phyloP scores from a whole-genome alignment of 2,797 vertebrate genomes.

The Fratercula arctica region DNA sequence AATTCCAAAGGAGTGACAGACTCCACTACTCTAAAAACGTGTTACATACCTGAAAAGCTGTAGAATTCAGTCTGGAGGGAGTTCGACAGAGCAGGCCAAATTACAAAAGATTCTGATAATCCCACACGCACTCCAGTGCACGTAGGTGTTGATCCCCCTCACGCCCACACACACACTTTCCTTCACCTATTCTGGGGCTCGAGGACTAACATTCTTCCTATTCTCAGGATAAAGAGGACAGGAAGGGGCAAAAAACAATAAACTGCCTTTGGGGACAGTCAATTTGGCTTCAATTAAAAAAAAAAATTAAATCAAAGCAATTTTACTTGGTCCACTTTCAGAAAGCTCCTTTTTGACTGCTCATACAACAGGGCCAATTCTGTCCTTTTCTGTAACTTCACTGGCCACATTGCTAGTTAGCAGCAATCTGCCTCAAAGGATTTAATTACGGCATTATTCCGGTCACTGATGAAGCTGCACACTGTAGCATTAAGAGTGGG shows the following conservation, averaged over 20 bases:
- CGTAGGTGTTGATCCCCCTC: background rate
- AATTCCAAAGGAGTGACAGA: background rate
- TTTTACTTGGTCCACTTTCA: background rate
- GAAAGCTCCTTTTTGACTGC: background rate
- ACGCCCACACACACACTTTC: background rate
- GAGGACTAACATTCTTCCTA: background rate
- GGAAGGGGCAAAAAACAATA: too few species aligned
- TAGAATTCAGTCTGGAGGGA: background rate
- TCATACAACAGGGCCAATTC: background rate
- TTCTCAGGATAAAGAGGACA: background rate
- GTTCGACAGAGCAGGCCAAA: background rate
- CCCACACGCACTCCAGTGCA: background rate
- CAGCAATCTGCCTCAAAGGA: background rate
- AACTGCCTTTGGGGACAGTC: background rate
- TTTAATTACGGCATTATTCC: background rate
- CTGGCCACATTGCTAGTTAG: background rate
- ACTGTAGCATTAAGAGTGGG: background rate
- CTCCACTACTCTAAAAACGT: background rate
- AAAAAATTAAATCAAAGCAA: background rate
- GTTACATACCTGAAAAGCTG: background rate
- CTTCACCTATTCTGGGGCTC: background rate
- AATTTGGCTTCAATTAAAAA: background rate
- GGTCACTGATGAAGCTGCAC: background rate
- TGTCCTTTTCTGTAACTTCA: background rate
- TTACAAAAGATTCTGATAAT: background rate